phyloP scores from a whole-genome alignment of 2,797 vertebrate genomes.

The Sylvia borin region DNA sequence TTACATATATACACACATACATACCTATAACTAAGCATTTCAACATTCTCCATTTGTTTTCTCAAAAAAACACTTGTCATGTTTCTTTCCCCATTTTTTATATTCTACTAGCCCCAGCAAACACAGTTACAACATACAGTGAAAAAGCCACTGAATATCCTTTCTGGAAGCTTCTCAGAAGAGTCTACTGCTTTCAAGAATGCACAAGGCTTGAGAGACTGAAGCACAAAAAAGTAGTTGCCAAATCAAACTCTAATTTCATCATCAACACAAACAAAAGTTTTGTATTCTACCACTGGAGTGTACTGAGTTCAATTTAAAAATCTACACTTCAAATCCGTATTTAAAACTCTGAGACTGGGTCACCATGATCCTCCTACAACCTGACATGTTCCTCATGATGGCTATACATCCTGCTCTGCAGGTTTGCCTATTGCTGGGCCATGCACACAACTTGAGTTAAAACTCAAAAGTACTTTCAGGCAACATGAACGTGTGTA shows the following conservation, averaged over 20 bases:
- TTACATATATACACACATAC: neutral
- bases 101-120: neutral
- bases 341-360: neutral
- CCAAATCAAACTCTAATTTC: neutral
- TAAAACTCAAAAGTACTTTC: neutral
- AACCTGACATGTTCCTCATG: neutral
- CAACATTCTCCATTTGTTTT: neutral
- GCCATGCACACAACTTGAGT: neutral
- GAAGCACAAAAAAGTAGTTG: neutral
- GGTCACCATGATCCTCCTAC: neutral
- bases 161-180: neutral
- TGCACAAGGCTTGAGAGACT: neutral
- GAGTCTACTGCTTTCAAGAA: neutral
- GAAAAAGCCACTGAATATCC: rapidly evolving
- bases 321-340: neutral
- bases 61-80: neutral
- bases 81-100: neutral
- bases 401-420: no score
- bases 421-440: neutral
- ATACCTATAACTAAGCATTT: neutral
- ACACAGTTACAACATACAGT: neutral
- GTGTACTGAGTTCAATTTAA: neutral
- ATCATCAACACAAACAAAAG: neutral
- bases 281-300: neutral
- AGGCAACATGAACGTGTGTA: rapidly evolving